Evolutionary conservation across 1,140 invertebrate species (phyloP).

Genomic region (Leptopilina boulardi): DNA sequence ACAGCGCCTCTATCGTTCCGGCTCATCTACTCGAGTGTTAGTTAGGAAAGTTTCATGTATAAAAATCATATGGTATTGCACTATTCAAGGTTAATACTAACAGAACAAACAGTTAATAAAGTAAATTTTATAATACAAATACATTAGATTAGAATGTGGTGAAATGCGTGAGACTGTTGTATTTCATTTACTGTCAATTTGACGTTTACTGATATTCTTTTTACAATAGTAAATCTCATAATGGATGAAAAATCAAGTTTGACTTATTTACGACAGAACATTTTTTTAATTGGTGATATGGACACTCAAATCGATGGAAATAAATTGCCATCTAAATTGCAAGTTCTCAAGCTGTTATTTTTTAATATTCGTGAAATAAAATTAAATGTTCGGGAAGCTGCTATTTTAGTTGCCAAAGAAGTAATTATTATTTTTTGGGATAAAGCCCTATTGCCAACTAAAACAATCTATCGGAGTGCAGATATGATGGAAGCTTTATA

Average conservation of each 20-base stretch:
- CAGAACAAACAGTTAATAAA: no score
- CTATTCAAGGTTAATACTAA: no score
- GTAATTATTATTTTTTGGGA: slow-evolving; percentile 4
- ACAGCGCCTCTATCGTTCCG: no score
- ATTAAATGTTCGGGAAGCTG: not conserved
- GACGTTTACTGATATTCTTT: no score
- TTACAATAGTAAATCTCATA: no score
- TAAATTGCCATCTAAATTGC: slow-evolving; percentile 1
- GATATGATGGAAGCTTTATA: slow-evolving; percentile 1
- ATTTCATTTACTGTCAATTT: no score
- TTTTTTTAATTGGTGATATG: slow-evolving; percentile 2
- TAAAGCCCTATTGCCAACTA: not conserved
- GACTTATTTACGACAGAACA: not conserved
- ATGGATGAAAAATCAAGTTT: not conserved
- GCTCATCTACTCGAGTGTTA: no score
- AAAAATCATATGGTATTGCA: no score
- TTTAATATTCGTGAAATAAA: slow-evolving; percentile 1
- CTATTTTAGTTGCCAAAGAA: slow-evolving; percentile 5
- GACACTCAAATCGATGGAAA: not conserved
- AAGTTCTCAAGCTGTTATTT: not conserved
- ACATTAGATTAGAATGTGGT: no score
- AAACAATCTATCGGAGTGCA: not conserved
- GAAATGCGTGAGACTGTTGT: no score
- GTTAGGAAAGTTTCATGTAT: no score
- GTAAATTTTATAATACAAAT: no score